Conservation (phyloP, 2,888 invertebrate genomes). For the Trichacis sp. region DNA sequence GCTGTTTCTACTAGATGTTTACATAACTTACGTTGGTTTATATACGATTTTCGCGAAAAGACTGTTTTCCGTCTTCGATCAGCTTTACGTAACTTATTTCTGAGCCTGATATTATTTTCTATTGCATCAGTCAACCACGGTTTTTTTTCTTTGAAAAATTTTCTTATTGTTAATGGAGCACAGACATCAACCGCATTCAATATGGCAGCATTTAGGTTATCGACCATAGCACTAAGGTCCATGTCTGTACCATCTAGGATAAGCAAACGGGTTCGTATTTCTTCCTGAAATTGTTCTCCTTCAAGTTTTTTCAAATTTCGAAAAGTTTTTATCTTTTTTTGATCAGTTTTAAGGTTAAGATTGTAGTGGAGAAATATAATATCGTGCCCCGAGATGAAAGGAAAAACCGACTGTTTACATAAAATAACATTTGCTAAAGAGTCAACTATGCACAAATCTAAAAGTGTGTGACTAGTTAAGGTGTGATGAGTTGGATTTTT, state of each 20-base stretch:
- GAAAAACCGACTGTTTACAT: background rate
- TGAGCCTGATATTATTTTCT: background rate
- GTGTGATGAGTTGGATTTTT: background rate
- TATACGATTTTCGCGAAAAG: too few relatives aligned
- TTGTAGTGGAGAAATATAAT: background rate
- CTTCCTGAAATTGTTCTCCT: background rate
- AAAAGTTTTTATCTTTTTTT: background rate
- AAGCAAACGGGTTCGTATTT: too few relatives aligned
- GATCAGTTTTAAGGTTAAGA: background rate
- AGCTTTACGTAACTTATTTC: too few relatives aligned
- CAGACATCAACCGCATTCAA: background rate
- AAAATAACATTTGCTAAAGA: background rate
- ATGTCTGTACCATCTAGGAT: too few relatives aligned
- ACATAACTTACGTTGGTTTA: too few relatives aligned
- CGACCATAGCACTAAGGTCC: background rate
- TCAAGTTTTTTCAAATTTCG: background rate
- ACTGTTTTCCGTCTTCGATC: too few relatives aligned
- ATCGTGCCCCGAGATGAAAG: background rate
- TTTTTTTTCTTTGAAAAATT: background rate
- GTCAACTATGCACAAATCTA: background rate
- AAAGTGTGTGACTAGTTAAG: background rate
- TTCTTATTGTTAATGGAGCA: background rate
- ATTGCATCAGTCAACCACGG: background rate
- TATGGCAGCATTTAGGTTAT: background rate
- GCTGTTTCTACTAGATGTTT: too few relatives aligned